phyloP scores from a whole-genome alignment of 2,113 vertebrate species.

The Scomber scombrus region DNA sequence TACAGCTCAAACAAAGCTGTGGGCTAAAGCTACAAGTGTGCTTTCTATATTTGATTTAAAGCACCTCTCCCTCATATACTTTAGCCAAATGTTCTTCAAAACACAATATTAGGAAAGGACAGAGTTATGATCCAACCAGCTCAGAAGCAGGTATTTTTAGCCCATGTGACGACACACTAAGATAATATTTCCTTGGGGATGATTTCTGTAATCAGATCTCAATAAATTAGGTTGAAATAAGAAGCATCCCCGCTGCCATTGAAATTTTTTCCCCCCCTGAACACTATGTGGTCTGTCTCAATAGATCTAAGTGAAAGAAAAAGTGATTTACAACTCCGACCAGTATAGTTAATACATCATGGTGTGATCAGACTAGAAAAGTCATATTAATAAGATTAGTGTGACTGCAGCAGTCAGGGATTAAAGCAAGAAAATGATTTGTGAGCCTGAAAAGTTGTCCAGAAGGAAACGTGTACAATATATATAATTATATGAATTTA shows the following conservation, averaged over 20 bases:
- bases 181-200: conserved; percentile 35
- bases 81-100: conserved; percentile 18
- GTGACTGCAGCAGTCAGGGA: too few relatives aligned
- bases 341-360: too few relatives aligned
- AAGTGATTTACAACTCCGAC: not conserved
- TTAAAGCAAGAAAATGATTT: too few relatives aligned
- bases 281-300: too few relatives aligned
- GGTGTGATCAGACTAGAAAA: too few relatives aligned
- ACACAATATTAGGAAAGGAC: conserved; percentile 16
- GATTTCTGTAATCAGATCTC: conserved; percentile 33
- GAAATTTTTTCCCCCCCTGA: not conserved
- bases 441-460: too few relatives aligned
- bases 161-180: not conserved
- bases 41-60: conserved; percentile 1
- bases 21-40: not conserved
- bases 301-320: not conserved
- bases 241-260: not conserved
- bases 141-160: conserved; percentile 42
- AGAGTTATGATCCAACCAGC: not conserved
- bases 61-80: not conserved
- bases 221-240: not conserved
- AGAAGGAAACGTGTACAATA: too few relatives aligned
- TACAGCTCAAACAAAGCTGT: conserved; percentile 7
- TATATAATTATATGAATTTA: too few relatives aligned
- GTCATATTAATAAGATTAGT: too few relatives aligned